phyloP scores from a whole-genome alignment of 2,888 invertebrate genomes.

The Diarsia rubi region DNA sequence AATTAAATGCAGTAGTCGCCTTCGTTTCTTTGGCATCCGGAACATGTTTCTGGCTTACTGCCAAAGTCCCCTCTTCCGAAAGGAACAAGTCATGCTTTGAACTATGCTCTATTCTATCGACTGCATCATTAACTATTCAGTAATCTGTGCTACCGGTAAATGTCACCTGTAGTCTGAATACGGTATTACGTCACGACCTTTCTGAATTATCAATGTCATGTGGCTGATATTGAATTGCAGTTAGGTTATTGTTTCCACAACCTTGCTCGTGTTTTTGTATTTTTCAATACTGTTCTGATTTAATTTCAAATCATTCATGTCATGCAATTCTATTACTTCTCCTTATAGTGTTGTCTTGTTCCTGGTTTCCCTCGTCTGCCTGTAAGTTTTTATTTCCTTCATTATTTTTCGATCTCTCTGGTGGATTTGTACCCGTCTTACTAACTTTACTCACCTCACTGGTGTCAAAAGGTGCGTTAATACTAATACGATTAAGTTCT shows the following conservation, averaged over 20 bases:
- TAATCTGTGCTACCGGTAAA: constrained; percentile 4
- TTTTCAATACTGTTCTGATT: background rate
- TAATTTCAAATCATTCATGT: background rate
- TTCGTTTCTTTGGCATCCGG: constrained; percentile 47
- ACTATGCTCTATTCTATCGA: constrained; percentile 13
- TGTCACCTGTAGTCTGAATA: constrained; percentile 22
- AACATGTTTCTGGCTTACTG: constrained; percentile 43
- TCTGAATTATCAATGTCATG: constrained; percentile 17
- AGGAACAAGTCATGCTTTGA: constrained; percentile 33
- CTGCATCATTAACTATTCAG: constrained; percentile 8
- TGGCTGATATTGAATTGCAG: background rate
- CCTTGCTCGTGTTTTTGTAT: background rate
- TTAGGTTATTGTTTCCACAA: background rate
- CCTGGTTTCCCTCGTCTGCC: background rate
- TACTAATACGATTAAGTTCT: constrained; percentile 35
- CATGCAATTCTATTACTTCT: background rate
- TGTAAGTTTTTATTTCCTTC: background rate
- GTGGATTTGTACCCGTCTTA: constrained; percentile 1
- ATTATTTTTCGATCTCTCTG: background rate
- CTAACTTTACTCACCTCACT: constrained; percentile 20
- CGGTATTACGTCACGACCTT: background rate
- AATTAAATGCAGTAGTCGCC: constrained; percentile 30
- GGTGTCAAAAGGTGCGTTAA: constrained; percentile 35
- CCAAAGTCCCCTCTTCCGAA: constrained; percentile 47
- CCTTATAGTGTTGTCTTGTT: background rate